Percentiles rank a stretch among this genome's conserved stretches.
Conservation (phyloP, 2,888 invertebrate genomes). For the Microplitis manilae region DNA sequence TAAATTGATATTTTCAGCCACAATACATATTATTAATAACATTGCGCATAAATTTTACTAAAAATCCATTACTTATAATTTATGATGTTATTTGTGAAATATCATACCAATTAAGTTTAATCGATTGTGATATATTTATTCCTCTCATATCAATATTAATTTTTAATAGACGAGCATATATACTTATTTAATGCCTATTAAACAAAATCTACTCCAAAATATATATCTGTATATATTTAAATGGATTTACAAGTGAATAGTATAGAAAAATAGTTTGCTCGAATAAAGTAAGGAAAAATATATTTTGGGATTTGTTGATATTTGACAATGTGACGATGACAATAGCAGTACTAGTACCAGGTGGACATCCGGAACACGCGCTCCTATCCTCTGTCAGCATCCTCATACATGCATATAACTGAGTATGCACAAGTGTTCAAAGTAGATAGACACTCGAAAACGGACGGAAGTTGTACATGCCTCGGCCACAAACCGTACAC, state of each 20-base stretch:
- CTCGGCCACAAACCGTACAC: conserved; percentile 20
- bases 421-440: conserved; percentile 30
- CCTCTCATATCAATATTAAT: no score
- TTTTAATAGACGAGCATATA: no score
- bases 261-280: no score
- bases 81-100: background rate
- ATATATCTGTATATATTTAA: no score
- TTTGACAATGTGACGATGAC: conserved; percentile 27
- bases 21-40: background rate
- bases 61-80: background rate
- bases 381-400: conserved; percentile 22
- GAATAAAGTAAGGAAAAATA: background rate
- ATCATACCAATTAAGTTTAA: background rate
- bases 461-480: conserved; percentile 41
- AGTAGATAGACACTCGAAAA: conserved; percentile 38
- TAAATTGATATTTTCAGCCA: background rate
- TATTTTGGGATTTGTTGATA: background rate
- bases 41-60: background rate
- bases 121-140: no score
- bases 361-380: conserved; percentile 34
- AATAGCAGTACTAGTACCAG: conserved; percentile 24
- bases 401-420: conserved; percentile 33
- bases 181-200: no score
- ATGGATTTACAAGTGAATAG: no score
- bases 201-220: no score